A percentile compares a stretch with the other conserved stretches of the same genome.
These are phyloP conservation scores for Megaceryle alcyon DNA, from an alignment of 2,797 vertebrate genomes.

Conservation along the genomic window DNA sequence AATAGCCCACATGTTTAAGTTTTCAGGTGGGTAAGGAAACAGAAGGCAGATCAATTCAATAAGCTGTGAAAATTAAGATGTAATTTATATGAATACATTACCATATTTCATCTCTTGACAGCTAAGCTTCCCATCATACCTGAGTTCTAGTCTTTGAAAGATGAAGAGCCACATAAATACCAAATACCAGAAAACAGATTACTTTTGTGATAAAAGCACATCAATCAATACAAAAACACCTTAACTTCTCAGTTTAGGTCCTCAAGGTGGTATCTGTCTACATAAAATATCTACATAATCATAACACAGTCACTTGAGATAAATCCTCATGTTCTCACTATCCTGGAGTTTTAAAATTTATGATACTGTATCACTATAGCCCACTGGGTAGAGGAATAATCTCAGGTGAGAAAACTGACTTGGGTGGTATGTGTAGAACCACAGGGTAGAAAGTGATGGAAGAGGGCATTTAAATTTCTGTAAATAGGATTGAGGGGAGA, in stretches of 20 bases:
- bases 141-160: not conserved
- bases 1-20: not conserved
- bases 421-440: not conserved
- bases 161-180: not conserved
- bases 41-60: not conserved
- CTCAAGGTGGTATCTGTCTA: not conserved
- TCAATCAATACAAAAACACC: not conserved
- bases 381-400: not conserved
- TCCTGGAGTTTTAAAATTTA: not conserved
- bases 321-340: not conserved
- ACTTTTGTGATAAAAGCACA: not conserved
- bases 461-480: not conserved
- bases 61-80: not conserved
- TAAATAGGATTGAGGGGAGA: not conserved
- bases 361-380: fast-evolving
- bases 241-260: too few species aligned
- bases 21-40: not conserved
- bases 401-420: not conserved
- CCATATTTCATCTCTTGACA: not conserved
- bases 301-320: not conserved
- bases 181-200: not conserved
- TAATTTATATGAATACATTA: not conserved
- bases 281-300: not conserved
- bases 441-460: not conserved
- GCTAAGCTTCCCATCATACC: not conserved